These are phyloP conservation scores for Plebejus melissa DNA, from an alignment of 2,888 invertebrate genomes.

Conservation along the genomic window DNA sequence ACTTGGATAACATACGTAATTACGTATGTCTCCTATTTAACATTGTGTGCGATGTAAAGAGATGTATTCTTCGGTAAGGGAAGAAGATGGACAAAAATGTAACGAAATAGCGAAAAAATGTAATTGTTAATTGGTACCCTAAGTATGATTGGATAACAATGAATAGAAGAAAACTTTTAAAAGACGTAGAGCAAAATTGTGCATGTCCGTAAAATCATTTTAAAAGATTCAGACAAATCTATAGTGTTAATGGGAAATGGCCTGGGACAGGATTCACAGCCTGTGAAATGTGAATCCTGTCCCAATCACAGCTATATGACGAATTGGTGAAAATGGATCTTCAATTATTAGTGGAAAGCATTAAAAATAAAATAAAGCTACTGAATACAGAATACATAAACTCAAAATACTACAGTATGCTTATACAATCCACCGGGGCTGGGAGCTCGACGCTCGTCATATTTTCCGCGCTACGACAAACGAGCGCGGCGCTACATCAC, in stretches of 20 bases:
- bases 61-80: too few relatives aligned
- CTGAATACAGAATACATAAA: neutral
- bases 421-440: neutral
- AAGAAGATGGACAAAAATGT: too few relatives aligned
- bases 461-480: constrained; percentile 6
- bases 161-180: neutral
- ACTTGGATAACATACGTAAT: neutral
- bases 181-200: too few relatives aligned
- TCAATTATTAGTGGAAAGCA: neutral
- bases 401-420: neutral
- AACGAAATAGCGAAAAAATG: too few relatives aligned
- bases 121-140: too few relatives aligned
- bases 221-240: neutral
- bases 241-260: neutral
- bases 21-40: neutral
- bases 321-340: neutral
- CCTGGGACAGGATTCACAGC: neutral
- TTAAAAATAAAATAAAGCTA: neutral
- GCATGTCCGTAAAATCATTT: neutral
- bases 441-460: neutral
- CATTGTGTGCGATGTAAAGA: neutral
- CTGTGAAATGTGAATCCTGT: too few relatives aligned
- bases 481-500: constrained; percentile 6
- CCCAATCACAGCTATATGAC: too few relatives aligned
- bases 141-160: neutral